Conservation (phyloP, 2,888 invertebrate genomes). For the Rhagonycha lutea region DNA sequence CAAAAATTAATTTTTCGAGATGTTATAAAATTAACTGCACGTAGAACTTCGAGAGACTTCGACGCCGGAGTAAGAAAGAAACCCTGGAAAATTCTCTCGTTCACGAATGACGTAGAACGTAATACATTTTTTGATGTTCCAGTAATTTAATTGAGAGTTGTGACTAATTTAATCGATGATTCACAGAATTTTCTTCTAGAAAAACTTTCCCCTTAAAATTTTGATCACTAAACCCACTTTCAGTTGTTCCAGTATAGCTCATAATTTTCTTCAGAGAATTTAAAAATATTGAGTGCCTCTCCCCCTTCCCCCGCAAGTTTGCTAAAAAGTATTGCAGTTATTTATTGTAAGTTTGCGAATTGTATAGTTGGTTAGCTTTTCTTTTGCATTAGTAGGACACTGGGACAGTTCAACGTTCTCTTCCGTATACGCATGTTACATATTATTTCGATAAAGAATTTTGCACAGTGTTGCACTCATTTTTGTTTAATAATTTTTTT, state of each 20-base stretch:
- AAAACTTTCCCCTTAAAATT: not conserved
- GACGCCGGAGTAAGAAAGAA: not conserved
- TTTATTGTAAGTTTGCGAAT: slow-evolving; percentile 16
- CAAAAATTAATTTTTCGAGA: not conserved
- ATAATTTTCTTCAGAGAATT: not conserved
- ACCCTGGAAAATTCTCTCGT: not conserved
- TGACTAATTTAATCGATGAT: not conserved
- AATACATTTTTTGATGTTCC: not conserved
- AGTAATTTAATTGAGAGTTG: not conserved
- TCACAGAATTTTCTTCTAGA: not conserved
- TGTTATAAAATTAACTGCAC: not conserved
- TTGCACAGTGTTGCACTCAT: not conserved
- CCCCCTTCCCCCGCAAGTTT: not conserved
- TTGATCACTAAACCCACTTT: not conserved
- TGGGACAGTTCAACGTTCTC: slow-evolving; percentile 55
- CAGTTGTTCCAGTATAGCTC: not conserved
- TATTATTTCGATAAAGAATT: not conserved
- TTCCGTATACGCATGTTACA: slow-evolving; percentile 16
- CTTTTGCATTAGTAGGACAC: slow-evolving; percentile 55
- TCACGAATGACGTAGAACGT: not conserved
- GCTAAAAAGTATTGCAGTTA: not conserved
- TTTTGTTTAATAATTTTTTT: not conserved
- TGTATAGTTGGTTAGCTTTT: slow-evolving; percentile 41
- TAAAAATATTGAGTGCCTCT: not conserved
- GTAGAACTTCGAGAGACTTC: not conserved